Conservation (phyloP, 2,113 vertebrate genomes). For the Collichthys lucidus region DNA sequence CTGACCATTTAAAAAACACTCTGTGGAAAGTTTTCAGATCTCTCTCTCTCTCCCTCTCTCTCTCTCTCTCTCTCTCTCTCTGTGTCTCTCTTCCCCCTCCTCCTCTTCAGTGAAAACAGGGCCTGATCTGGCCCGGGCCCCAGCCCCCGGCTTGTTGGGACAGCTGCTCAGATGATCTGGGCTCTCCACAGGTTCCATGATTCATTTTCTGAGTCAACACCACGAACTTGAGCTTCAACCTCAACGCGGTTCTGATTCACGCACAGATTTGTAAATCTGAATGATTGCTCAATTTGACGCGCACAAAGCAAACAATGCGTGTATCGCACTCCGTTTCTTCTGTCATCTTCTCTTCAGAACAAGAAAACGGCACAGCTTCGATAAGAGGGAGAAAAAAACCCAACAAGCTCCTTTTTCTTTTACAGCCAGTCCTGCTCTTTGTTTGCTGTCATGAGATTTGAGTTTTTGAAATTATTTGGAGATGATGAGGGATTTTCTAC, state of each 20-base stretch:
- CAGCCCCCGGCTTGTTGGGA: constrained; percentile 80
- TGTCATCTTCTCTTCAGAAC: neutral
- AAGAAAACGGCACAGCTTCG: neutral
- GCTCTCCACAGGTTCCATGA: constrained; percentile 82
- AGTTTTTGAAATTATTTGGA: neutral
- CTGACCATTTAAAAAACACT: constrained; percentile 26
- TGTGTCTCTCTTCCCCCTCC: neutral
- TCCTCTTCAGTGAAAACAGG: constrained; percentile 61
- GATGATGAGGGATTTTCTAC: neutral
- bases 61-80: neutral
- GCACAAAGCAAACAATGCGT: neutral
- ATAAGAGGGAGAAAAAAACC: neutral
- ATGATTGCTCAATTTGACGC: constrained; percentile 21
- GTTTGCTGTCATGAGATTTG: constrained; percentile 15
- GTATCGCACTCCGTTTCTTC: neutral
- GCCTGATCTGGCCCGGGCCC: constrained; percentile 56
- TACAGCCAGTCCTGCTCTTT: neutral
- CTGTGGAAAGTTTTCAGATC: constrained; percentile 54
- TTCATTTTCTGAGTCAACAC: constrained; percentile 83
- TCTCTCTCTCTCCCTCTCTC: neutral
- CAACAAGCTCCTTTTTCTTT: neutral
- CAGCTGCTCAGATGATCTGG: constrained; percentile 84
- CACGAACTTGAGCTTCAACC: constrained; percentile 55
- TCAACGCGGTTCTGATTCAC: constrained; percentile 61
- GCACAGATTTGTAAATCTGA: constrained; percentile 53